phyloP scores from a whole-genome alignment of 1,140 invertebrate species.

The Sycophila sp. region DNA sequence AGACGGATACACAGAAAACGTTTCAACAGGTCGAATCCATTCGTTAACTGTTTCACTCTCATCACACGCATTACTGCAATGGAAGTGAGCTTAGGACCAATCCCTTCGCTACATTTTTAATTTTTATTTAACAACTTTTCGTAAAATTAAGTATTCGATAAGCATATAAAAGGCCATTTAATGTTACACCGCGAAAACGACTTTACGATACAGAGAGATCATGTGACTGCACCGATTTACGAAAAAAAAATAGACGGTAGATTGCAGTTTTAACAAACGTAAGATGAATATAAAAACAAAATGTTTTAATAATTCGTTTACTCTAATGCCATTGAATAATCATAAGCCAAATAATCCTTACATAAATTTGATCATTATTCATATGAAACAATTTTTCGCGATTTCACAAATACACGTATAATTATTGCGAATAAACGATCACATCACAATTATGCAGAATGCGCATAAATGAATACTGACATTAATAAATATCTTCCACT shows the following conservation, averaged over 20 bases:
- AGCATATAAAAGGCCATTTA: slow-evolving; percentile 22
- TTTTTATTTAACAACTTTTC: not conserved
- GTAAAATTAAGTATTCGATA: slow-evolving; percentile 3
- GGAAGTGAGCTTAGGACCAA: not conserved
- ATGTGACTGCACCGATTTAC: not conserved
- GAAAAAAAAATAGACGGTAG: not conserved
- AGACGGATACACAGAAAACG: not conserved
- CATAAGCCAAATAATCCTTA: not conserved
- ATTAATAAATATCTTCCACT: too few species aligned
- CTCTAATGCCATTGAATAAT: not conserved
- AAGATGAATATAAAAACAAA: not conserved
- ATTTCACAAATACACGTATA: too few species aligned
- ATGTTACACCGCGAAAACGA: not conserved
- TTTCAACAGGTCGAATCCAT: not conserved
- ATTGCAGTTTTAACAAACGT: slow-evolving; percentile 1
- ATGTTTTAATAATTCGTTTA: not conserved
- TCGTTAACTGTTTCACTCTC: not conserved
- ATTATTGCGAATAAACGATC: too few species aligned
- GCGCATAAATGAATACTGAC: too few species aligned
- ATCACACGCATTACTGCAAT: not conserved
- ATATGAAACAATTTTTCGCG: not conserved
- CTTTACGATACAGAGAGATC: slow-evolving; percentile 12
- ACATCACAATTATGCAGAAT: too few species aligned
- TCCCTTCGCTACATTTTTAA: not conserved
- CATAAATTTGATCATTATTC: not conserved